Evolutionary conservation across 2,113 vertebrate species (phyloP).

Genomic region (Piprites chloris): DNA sequence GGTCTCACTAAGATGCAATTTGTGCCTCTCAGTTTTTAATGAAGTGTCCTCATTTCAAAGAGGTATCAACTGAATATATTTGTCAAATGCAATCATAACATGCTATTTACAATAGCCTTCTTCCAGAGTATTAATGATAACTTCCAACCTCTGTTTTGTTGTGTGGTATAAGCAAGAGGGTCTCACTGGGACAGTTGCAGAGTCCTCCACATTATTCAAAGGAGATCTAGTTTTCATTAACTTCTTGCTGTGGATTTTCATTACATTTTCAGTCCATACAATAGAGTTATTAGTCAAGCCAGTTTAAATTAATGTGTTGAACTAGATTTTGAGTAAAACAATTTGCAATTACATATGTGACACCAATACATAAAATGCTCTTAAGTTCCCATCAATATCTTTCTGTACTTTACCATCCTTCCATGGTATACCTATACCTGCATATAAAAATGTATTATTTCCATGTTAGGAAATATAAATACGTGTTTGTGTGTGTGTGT

Average conservation of each 20-base stretch:
- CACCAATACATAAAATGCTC: not conserved
- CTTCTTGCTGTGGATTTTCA: slow-evolving; percentile 18
- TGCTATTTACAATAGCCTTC: not conserved
- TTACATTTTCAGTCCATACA: not conserved
- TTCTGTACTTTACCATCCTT: not conserved
- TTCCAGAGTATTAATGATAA: slow-evolving; percentile 1
- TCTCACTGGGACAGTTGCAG: not conserved
- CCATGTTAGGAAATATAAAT: not conserved
- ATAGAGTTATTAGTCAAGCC: not conserved
- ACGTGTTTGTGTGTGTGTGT: not conserved
- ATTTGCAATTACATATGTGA: not conserved
- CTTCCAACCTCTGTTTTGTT: not conserved
- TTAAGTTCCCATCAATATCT: not conserved
- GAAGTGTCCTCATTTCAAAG: not conserved
- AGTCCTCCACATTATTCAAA: not conserved
- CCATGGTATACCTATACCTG: not conserved
- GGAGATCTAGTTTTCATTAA: not conserved
- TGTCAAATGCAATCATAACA: not conserved
- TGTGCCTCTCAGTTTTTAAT: not conserved
- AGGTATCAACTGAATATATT: not conserved
- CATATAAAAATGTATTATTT: not conserved
- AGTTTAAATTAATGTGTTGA: not conserved
- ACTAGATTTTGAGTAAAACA: not conserved
- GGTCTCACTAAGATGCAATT: not conserved
- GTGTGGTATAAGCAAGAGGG: not conserved